Evolutionary conservation across 2,113 vertebrate species (phyloP).

Genomic region (Myiagra hebetior): DNA sequence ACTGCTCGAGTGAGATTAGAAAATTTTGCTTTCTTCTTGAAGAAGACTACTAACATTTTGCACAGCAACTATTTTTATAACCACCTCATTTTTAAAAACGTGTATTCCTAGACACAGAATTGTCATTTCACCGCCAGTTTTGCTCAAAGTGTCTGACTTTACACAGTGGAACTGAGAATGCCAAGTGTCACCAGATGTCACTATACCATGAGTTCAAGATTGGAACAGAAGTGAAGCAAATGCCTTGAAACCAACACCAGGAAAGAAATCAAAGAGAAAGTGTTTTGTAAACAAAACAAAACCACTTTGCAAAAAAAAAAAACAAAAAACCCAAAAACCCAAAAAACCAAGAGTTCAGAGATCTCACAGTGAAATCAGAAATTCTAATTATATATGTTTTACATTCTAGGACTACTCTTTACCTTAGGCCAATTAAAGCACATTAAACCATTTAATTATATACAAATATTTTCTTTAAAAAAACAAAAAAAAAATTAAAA

Average conservation of each 20-base stretch:
- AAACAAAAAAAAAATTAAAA: background rate
- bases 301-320: constrained; percentile 56
- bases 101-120: constrained; percentile 60
- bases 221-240: constrained; percentile 59
- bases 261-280: constrained; percentile 41
- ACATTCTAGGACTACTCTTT: constrained; percentile 70
- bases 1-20: constrained; percentile 75
- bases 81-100: constrained; percentile 74
- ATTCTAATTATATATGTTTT: constrained; percentile 71
- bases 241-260: constrained; percentile 57
- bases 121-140: constrained; percentile 51
- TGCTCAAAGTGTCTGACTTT: constrained; percentile 65
- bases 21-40: constrained; percentile 81
- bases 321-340: accelerated
- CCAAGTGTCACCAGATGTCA: constrained; percentile 62
- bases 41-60: constrained; percentile 84
- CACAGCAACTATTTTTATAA: constrained; percentile 83
- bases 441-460: constrained; percentile 69
- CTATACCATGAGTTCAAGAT: constrained; percentile 38
- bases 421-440: constrained; percentile 74
- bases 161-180: constrained; percentile 64
- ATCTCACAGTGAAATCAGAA: constrained; percentile 79
- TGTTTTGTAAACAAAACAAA: constrained; percentile 56
- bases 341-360: constrained; percentile 49
- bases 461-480: constrained; percentile 53